Evolutionary conservation across 2,113 vertebrate genomes (phyloP).

Genomic region (Pollachius pollachius): DNA sequence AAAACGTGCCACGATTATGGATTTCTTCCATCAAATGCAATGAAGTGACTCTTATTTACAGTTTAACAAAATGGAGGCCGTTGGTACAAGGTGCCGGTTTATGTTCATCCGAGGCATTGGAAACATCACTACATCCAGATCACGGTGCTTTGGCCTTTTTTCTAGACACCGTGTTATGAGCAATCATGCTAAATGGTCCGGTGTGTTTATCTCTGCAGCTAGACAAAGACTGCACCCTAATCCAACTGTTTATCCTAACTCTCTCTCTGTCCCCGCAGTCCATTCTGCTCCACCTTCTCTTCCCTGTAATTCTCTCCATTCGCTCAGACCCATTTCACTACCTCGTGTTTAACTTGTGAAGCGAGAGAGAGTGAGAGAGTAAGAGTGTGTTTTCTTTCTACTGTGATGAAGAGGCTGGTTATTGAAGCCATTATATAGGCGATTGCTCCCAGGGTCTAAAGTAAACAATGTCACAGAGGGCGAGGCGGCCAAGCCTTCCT

Average conservation of each 20-base stretch:
- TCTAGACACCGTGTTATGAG: slow-evolving; percentile 26
- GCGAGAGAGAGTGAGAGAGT: background rate
- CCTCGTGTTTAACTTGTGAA: no score
- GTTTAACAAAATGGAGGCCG: background rate
- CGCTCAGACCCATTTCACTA: background rate
- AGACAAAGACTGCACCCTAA: slow-evolving; percentile 20
- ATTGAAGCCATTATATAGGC: slow-evolving; percentile 54
- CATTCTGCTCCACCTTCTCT: slow-evolving; percentile 2
- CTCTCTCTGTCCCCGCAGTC: background rate
- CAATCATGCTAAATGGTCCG: slow-evolving; percentile 24
- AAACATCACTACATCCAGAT: slow-evolving; percentile 1
- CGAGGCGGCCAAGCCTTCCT: slow-evolving; percentile 12
- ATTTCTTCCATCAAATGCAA: no score
- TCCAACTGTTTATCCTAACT: slow-evolving; percentile 28
- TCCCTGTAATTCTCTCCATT: background rate
- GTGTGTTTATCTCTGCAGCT: slow-evolving; percentile 34
- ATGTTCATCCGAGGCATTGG: background rate
- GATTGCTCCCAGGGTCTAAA: slow-evolving; percentile 43
- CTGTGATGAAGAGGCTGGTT: slow-evolving; percentile 19
- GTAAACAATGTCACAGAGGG: slow-evolving; percentile 36
- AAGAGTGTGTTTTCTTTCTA: slow-evolving; percentile 31
- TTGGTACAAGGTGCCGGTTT: background rate
- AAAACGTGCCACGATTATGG: no score
- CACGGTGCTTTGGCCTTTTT: slow-evolving; percentile 12
- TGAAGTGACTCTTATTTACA: no score